phyloP scores from a whole-genome alignment of 1,140 invertebrate species.

The Listronotus bonariensis region DNA sequence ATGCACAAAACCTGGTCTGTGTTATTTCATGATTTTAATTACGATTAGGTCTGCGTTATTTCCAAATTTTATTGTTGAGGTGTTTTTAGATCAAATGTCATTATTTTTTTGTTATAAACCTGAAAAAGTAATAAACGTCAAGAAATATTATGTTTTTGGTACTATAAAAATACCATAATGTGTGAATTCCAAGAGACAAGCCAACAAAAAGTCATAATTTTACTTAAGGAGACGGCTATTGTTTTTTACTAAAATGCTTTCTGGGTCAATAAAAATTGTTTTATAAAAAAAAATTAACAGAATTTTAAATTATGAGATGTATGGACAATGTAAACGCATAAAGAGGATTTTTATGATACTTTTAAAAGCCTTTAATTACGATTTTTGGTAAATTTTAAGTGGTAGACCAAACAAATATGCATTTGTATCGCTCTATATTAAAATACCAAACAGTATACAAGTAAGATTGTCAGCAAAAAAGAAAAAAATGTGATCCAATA shows the following conservation, averaged over 20 bases:
- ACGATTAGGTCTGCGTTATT: constrained; percentile 9
- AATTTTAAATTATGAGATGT: too few relatives aligned
- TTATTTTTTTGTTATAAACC: constrained; percentile 12
- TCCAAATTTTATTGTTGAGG: constrained; percentile 20
- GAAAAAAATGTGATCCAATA: too few relatives aligned
- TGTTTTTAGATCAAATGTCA: constrained; percentile 19
- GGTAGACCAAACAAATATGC: too few relatives aligned
- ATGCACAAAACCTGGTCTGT: constrained; percentile 16
- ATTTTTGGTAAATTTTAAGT: too few relatives aligned
- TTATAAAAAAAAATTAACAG: too few relatives aligned
- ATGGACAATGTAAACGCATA: too few relatives aligned
- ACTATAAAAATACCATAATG: constrained; percentile 16
- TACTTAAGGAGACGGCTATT: constrained; percentile 19
- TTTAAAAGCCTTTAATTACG: too few relatives aligned
- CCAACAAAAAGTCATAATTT: constrained; percentile 32
- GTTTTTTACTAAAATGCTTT: neutral
- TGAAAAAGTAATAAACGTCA: constrained; percentile 12
- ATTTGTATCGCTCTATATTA: too few relatives aligned
- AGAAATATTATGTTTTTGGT: constrained; percentile 28
- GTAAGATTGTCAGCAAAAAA: too few relatives aligned
- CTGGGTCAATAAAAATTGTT: constrained; percentile 5
- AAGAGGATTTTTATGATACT: too few relatives aligned
- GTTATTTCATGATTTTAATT: constrained; percentile 23
- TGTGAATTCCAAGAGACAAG: constrained; percentile 23
- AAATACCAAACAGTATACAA: too few relatives aligned